Conservation (phyloP, 2,888 invertebrate genomes). For the Margaritifera margaritifera region DNA sequence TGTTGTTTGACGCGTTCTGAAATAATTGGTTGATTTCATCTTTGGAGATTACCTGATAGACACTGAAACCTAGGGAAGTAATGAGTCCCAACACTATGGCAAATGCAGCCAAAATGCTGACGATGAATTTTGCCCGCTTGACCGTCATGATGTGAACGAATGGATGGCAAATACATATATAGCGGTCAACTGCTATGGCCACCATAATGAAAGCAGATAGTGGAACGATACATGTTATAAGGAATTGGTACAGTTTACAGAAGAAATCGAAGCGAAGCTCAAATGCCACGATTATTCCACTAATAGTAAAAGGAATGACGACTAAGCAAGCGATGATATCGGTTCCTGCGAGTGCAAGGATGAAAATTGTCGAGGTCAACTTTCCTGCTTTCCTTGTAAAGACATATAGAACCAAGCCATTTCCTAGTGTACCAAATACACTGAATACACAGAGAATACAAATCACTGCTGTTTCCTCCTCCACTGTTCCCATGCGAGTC, state of each 20-base stretch:
- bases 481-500: not conserved
- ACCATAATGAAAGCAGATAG: conserved; percentile 68
- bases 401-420: conserved; percentile 68
- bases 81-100: conserved; percentile 60
- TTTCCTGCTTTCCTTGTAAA: conserved; percentile 61
- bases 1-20: too few species aligned
- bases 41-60: conserved; percentile 10
- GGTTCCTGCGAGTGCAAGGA: conserved; percentile 61
- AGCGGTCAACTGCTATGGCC: conserved; percentile 67
- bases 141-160: conserved; percentile 60
- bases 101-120: conserved; percentile 47
- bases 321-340: conserved; percentile 60
- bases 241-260: conserved; percentile 63
- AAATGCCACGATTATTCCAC: conserved; percentile 46
- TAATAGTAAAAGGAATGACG: conserved; percentile 58
- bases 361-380: conserved; percentile 67
- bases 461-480: conserved; percentile 19
- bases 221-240: conserved; percentile 64
- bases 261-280: conserved; percentile 44
- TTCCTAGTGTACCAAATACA: conserved; percentile 65
- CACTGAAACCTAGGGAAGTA: conserved; percentile 41
- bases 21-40: too few species aligned
- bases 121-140: conserved; percentile 52
- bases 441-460: conserved; percentile 55
- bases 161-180: conserved; percentile 68